phyloP scores from a whole-genome alignment of 2,797 vertebrate species.

The Lutjanus campechanus region DNA sequence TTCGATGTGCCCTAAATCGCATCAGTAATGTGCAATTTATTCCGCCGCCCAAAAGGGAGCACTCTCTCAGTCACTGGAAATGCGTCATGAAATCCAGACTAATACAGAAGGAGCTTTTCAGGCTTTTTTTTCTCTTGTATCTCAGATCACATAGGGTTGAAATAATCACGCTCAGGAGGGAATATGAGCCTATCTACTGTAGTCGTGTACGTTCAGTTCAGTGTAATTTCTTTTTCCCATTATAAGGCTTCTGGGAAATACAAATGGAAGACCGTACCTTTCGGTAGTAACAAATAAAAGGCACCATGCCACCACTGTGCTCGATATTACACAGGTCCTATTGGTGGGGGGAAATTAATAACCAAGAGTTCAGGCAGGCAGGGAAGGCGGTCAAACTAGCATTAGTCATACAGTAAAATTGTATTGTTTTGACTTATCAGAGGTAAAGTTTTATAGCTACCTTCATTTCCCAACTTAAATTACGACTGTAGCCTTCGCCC shows the following conservation, averaged over 20 bases:
- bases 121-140: conserved; percentile 19
- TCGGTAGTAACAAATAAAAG: conserved; percentile 86
- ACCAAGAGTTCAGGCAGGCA: conserved; percentile 72
- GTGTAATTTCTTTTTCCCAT: conserved; percentile 71
- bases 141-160: conserved; percentile 67
- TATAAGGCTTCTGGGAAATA: conserved; percentile 86
- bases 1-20: conserved; percentile 69
- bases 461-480: conserved; percentile 64
- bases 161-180: conserved; percentile 60
- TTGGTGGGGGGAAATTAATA: conserved; percentile 67
- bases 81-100: conserved; percentile 47
- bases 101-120: conserved; percentile 41
- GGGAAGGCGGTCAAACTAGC: conserved; percentile 78
- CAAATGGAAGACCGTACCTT: conserved; percentile 88
- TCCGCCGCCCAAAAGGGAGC: conserved; percentile 46
- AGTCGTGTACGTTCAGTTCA: conserved; percentile 57
- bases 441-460: conserved; percentile 82
- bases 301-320: conserved; percentile 85
- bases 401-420: conserved; percentile 72
- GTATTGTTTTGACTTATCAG: conserved; percentile 72
- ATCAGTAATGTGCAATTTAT: conserved; percentile 71
- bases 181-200: conserved; percentile 68
- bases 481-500: conserved; percentile 55
- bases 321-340: conserved; percentile 81
- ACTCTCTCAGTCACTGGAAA: conserved; percentile 39